phyloP scores from a whole-genome alignment of 2,797 vertebrate genomes.

The Rallus crepitans region DNA sequence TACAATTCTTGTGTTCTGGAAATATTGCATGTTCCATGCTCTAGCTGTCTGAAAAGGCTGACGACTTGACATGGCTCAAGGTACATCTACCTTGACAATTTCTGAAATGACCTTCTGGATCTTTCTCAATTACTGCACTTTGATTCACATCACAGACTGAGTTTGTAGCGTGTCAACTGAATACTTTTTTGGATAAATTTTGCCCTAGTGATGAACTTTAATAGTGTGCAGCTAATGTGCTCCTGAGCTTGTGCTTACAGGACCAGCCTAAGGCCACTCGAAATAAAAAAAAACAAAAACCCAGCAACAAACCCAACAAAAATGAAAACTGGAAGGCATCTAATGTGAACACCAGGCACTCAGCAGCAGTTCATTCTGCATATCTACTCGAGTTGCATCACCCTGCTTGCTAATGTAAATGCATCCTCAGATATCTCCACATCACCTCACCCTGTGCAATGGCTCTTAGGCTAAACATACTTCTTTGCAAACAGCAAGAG shows the following conservation, averaged over 20 bases:
- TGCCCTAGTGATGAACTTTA: not conserved
- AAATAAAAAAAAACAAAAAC: not conserved
- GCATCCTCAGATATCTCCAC: not conserved
- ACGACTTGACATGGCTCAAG: not conserved
- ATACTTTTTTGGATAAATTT: not conserved
- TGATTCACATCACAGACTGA: not conserved
- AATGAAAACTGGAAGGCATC: not conserved
- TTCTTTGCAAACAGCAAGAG: not conserved
- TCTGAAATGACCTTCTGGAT: not conserved
- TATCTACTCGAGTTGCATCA: not conserved
- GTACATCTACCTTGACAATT: not conserved
- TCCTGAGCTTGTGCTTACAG: not conserved
- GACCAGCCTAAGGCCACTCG: not conserved
- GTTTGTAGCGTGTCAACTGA: not conserved
- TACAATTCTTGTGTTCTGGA: not conserved
- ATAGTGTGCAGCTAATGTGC: fast-evolving
- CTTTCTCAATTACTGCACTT: not conserved
- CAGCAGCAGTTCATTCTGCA: not conserved
- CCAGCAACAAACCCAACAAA: no score
- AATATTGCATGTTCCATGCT: fast-evolving
- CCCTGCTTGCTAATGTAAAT: not conserved
- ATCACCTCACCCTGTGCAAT: not conserved
- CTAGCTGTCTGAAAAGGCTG: not conserved
- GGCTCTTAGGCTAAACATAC: not conserved
- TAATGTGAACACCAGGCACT: not conserved